Conservation (phyloP, 2,797 vertebrate genomes). For the Spea hammondii region DNA sequence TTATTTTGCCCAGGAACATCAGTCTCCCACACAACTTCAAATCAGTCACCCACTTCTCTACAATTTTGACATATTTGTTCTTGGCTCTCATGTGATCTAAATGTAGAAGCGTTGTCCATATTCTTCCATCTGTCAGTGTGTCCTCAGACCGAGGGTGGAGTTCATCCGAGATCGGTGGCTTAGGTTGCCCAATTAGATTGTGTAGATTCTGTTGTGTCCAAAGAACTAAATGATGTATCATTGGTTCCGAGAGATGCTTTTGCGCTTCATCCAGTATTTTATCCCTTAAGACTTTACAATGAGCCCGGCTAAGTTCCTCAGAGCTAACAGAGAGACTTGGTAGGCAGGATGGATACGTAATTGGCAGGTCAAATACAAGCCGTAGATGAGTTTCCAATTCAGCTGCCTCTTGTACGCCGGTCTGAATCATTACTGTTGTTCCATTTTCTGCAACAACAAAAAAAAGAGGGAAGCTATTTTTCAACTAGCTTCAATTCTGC, state of each 20-base stretch:
- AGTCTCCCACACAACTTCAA: slow-evolving; percentile 76
- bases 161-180: slow-evolving; percentile 45
- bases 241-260: slow-evolving; percentile 69
- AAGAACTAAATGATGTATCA: slow-evolving; percentile 76
- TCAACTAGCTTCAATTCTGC: slow-evolving; percentile 15
- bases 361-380: slow-evolving; percentile 77
- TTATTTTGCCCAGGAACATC: slow-evolving; percentile 74
- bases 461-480: slow-evolving; percentile 51
- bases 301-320: slow-evolving; percentile 72
- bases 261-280: slow-evolving; percentile 70
- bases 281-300: slow-evolving; percentile 67
- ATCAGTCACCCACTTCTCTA: slow-evolving; percentile 77
- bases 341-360: slow-evolving; percentile 71
- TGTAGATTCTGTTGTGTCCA: slow-evolving; percentile 75
- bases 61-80: slow-evolving; percentile 70
- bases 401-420: slow-evolving; percentile 57
- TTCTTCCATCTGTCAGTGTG: slow-evolving; percentile 54
- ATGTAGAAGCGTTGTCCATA: slow-evolving; percentile 72
- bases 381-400: slow-evolving; percentile 64
- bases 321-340: slow-evolving; percentile 80
- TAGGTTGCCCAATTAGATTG: slow-evolving; percentile 56
- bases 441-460: slow-evolving; percentile 66
- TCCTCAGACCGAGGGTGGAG: slow-evolving; percentile 52
- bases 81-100: slow-evolving; percentile 83
- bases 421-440: slow-evolving; percentile 69